Percentiles rank a stretch among this genome's conserved stretches.
phyloP scores from a whole-genome alignment of 2,797 vertebrate genomes.

The Semaprochilodus insignis region DNA sequence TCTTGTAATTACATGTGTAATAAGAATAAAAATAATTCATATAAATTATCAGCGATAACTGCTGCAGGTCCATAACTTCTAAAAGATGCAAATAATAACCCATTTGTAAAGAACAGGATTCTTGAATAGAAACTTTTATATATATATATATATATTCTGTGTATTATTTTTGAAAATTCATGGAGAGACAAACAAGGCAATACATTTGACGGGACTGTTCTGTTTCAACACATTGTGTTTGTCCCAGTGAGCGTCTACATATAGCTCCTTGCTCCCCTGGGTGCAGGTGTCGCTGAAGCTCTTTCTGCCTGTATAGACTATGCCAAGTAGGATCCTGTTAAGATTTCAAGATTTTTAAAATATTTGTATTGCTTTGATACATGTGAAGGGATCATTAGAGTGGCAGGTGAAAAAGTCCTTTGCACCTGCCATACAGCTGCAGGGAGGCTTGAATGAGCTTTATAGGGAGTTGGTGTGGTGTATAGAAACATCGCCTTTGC shows the following conservation, averaged over 20 bases:
- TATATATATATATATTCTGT: too few relatives aligned
- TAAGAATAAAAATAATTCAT: too few relatives aligned
- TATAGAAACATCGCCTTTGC: neutral
- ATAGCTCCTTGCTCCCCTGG: neutral
- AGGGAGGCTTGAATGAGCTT: neutral
- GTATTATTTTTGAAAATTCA: too few relatives aligned
- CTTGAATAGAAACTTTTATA: too few relatives aligned
- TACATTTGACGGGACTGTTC: too few relatives aligned
- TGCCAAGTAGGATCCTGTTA: neutral
- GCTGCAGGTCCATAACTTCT: too few relatives aligned
- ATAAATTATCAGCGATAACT: too few relatives aligned
- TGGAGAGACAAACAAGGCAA: too few relatives aligned
- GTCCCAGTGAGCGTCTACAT: neutral
- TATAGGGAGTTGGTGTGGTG: neutral
- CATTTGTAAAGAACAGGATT: too few relatives aligned
- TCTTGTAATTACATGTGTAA: too few relatives aligned
- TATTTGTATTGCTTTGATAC: conserved; percentile 4
- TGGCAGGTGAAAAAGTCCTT: neutral
- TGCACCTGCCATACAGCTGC: conserved; percentile 18
- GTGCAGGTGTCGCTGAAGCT: conserved; percentile 11
- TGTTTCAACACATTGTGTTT: too few relatives aligned
- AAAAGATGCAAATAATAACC: too few relatives aligned
- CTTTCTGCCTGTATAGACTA: neutral
- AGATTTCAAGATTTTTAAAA: neutral
- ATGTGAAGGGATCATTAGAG: neutral